Evolutionary conservation across 2,113 vertebrate species (phyloP), one percentile per base, ranked within the genome.

Genomic region (Spea bombifrons): DNA sequence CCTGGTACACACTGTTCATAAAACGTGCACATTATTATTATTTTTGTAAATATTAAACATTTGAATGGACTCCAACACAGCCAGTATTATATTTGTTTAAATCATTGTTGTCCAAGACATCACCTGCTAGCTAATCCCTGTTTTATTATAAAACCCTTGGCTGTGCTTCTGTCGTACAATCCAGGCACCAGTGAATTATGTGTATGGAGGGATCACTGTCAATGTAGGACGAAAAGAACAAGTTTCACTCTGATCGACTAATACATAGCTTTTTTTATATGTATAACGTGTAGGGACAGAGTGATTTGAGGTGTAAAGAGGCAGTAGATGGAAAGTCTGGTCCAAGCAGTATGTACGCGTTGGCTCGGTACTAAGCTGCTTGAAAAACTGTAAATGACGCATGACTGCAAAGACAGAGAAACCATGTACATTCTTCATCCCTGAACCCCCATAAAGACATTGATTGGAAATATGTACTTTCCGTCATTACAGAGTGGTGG

Each of bases 81-180:
- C 77, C 16, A 49, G 77, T 70, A 80, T 80, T 80, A 80, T 73
- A 68, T 80, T 80, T 61, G 64, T 61, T 59, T 73, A 80, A 80
- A 80, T 73, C 77, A 70, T 73, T 55, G 49, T 71, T 73, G 77
- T 63, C 77, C 77, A 80, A 73, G 71, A 68, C 71, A 80, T 80
- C 77, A 80, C 77, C 71, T 80, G 77, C 77, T 67, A 73, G 52
- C 43, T 80, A 80, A 80, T 80, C 77, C 71, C 71, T 80, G 77
- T 80, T 16, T 80, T 80, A 67, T 67, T 61, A 66, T 73, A 80
- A 73, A 63, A 80, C 71, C 71, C 70, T 67, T 73, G 70, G 76
- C 70, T 66, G 64, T 80, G 71, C 71, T 80, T 67, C 63, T 43
- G 59, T 49, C 52, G 6, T 73, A 66, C 70, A 73, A 15, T 67